phyloP scores from a whole-genome alignment of 2,888 invertebrate genomes.

The Arctia plantaginis region DNA sequence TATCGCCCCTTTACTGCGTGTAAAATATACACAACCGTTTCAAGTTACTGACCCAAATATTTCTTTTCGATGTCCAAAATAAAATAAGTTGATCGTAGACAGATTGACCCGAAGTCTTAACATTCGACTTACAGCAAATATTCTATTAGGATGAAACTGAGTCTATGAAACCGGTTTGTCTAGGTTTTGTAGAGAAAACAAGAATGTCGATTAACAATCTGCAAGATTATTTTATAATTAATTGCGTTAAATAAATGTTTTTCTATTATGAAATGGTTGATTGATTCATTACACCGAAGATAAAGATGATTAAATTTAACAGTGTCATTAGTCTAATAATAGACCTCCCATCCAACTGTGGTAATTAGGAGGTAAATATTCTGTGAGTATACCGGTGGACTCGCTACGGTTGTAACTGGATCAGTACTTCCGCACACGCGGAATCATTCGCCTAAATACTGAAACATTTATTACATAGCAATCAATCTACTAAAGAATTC shows the following conservation, averaged over 20 bases:
- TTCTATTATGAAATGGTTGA: constrained; percentile 51
- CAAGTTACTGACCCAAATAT: constrained; percentile 80
- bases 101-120: constrained; percentile 58
- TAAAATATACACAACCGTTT: constrained; percentile 83
- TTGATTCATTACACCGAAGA: constrained; percentile 59
- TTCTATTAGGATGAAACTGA: constrained; percentile 31
- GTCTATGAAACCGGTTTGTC: constrained; percentile 38
- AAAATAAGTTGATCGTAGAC: constrained; percentile 67
- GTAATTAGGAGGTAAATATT: constrained; percentile 60
- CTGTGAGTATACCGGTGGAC: constrained; percentile 34
- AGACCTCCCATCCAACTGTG: constrained; percentile 64
- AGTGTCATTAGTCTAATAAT: constrained; percentile 57
- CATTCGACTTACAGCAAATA: constrained; percentile 16
- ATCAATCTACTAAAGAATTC: constrained; percentile 47
- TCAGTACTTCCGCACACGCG: constrained; percentile 61
- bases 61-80: constrained; percentile 72
- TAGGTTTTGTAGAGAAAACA: constrained; percentile 25
- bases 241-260: constrained; percentile 51
- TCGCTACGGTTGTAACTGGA: constrained; percentile 57
- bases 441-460: constrained; percentile 48
- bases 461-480: constrained; percentile 52
- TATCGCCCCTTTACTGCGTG: constrained; percentile 77
- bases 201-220: constrained; percentile 35
- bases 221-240: constrained; percentile 43
- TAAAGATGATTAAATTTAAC: constrained; percentile 59